Evolutionary conservation across 2,113 vertebrate species (phyloP), one percentile per base, ranked within the genome.

Genomic region (Regulus satrapa): DNA sequence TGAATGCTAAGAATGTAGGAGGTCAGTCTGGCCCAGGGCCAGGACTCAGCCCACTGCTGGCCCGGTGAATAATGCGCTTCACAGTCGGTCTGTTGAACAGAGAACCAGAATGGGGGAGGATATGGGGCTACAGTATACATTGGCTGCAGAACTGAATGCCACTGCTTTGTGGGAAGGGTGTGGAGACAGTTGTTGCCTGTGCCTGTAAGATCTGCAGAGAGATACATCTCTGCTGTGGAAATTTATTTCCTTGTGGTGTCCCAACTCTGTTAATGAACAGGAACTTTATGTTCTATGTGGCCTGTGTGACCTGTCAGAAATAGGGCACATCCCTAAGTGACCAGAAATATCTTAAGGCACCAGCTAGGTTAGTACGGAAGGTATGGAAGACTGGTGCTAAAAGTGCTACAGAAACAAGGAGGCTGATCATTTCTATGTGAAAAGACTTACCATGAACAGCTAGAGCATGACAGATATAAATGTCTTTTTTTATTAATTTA

Each of bases 1-100:
- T 62, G 51, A 77, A 96, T 62, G 48, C 54, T 21, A 12, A 88
- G 95, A 94, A 97, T 97, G 91, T 17, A 67, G 78, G 92, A 95
- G 93, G 86, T 96, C 97, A 96, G 76, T 74, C 2, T 95, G 92
- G 88, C 79, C 64, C 54, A 1, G 12, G 74, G 89, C 92, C 94
- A 95, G 90, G 61, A 43, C 80, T 94, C 88, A 90, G 69, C 82
- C 95, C 91, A 90, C 91, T 85, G 92, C 90, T 92, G 15, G 52
- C 96, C 94, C 83, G 2, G 31, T 48, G 88, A 95, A 96, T 94
- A 94, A 93, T 74, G 36, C 1, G 0, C 90, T 94, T 92, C 89
- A 92, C 5, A 12, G 85, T 41, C 29, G 4, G 20, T 66, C 75
- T 85, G 76, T 38, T 52, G 66, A 66, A 32, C 38, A 29, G 80